Base-by-base conservation (phyloP, 1,140 invertebrate genomes). In the Drosophila pectinifera region DNA sequence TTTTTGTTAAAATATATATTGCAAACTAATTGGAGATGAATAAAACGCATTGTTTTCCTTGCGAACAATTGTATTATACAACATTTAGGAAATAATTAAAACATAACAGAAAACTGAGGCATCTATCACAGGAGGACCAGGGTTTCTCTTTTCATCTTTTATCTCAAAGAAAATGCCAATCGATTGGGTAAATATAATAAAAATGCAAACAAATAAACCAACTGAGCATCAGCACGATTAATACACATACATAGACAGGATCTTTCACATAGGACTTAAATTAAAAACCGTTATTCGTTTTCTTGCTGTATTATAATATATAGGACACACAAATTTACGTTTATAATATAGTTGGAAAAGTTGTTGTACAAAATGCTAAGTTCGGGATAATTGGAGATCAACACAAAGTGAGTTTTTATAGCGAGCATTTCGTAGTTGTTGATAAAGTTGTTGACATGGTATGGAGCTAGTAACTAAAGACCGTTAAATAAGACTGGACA, bases 291-390 rank as follows among this genome's bases (percentile, higher is more conserved):
- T 41, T 62, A 58, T 59, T 59, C 36, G 24, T 41, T 14, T 20
- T 36, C 28, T 51, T 51, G 49, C 49, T 51, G 49, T 51, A 36
- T 22, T 51, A 51, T 36, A 36, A 42, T 36, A 72, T 48, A 48
- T 43, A 43, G 74, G 76, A 65, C 74, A 78, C 69, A 80, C 63
- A 82, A 75, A 38, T 58, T 68, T 59, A 77, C 65, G 57, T 59
- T 73, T 65, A 62, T 42, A 31, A 20, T 78, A 64, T 39, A 55
- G 38, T 68, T 39, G n/a, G 49, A 72, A 76, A 76, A 63, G 45
- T 70, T 65, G 54, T 62, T 65, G 26, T 70, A 85, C 73, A 85
- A 86, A 86, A 85, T 80, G 78, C 81, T 81, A 77, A 83, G 51
- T 65, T 68, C 38, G 73, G 55, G 65, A 58, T 48, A 83, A 38